Percentiles rank a stretch among this genome's conserved stretches.
phyloP scores from a whole-genome alignment of 2,113 vertebrate species.

The Rhipidura dahli region DNA sequence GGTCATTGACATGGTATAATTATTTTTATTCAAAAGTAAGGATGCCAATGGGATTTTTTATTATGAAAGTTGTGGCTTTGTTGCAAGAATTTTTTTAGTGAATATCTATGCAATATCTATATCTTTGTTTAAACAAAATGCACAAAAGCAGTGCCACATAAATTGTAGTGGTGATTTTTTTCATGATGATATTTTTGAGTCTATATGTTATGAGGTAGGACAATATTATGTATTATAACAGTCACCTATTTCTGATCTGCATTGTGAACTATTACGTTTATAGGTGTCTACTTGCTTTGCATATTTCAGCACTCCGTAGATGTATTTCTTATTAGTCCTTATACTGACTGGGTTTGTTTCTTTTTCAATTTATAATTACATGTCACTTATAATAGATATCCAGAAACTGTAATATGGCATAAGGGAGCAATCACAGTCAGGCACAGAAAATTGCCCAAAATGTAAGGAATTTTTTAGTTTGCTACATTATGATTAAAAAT shows the following conservation, averaged over 20 bases:
- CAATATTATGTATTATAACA: background rate
- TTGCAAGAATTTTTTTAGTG: background rate
- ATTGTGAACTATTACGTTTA: background rate
- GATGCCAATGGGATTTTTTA: background rate
- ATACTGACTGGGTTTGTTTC: background rate
- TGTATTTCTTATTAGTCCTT: background rate
- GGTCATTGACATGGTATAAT: background rate
- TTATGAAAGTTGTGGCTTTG: background rate
- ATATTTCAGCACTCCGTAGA: background rate
- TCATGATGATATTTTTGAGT: background rate
- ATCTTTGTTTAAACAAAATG: background rate
- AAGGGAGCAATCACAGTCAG: background rate
- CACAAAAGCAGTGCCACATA: background rate
- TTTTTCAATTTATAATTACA: background rate
- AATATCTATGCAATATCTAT: background rate
- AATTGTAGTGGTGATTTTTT: background rate
- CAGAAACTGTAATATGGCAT: background rate
- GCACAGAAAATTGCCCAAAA: background rate
- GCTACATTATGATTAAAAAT: background rate
- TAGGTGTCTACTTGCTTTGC: background rate
- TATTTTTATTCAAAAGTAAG: background rate
- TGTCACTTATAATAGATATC: background rate
- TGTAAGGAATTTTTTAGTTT: background rate
- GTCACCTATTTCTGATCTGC: background rate
- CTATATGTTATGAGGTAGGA: background rate